phyloP scores from a whole-genome alignment of 2,113 vertebrate species.

The Octodon degus region DNA sequence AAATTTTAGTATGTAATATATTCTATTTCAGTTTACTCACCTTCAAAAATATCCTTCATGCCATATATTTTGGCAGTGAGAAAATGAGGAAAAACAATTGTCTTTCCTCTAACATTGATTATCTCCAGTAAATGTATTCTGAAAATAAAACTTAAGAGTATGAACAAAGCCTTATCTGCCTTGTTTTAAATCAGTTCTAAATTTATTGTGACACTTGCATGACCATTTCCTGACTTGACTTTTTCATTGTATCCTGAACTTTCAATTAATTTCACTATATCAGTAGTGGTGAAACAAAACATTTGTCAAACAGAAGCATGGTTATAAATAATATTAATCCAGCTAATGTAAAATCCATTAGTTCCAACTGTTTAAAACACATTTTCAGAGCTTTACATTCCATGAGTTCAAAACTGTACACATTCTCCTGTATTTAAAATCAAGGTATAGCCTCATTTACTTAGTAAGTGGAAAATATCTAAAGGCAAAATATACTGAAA shows the following conservation, averaged over 20 bases:
- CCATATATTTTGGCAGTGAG: not conserved
- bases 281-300: not conserved
- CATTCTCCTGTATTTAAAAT: not conserved
- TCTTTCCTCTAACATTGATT: not conserved
- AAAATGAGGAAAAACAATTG: not conserved
- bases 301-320: not conserved
- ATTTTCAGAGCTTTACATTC: not conserved
- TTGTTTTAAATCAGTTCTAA: not conserved
- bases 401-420: not conserved
- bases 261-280: slow-evolving; percentile 17
- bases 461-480: not conserved
- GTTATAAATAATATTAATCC: not conserved
- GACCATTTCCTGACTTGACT: not conserved
- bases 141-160: not conserved
- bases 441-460: not conserved
- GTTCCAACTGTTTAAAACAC: not conserved
- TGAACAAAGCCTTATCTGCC: not conserved
- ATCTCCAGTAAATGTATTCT: not conserved
- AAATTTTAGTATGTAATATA: slow-evolving; percentile 3
- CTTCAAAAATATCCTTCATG: not conserved
- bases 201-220: not conserved
- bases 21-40: slow-evolving; percentile 17
- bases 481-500: not conserved
- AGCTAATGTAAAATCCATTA: not conserved
- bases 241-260: slow-evolving; percentile 1